A percentile compares a stretch with the other conserved stretches of the same genome.
Evolutionary conservation across 2,888 invertebrate species (phyloP).

Genomic region (Synanthedon tipuliformis): DNA sequence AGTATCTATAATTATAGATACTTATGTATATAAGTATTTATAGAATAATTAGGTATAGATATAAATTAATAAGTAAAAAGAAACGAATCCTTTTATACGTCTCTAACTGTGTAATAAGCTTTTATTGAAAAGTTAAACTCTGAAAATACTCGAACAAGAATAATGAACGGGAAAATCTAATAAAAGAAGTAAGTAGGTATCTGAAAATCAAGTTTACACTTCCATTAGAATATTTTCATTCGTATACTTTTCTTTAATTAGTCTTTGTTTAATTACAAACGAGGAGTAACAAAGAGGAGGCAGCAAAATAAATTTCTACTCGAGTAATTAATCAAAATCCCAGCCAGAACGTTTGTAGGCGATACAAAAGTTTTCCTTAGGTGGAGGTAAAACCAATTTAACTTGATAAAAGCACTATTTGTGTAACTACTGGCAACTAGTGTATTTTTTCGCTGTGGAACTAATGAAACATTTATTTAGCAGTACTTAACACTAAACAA

Average conservation of each 20-base stretch:
- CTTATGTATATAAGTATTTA: too few species aligned
- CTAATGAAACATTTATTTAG: slow-evolving; percentile 45
- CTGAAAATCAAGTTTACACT: too few species aligned
- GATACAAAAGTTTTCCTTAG: slow-evolving; percentile 27
- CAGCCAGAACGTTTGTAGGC: slow-evolving; percentile 10
- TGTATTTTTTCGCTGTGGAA: slow-evolving; percentile 26
- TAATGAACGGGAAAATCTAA: too few species aligned
- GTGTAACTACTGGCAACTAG: slow-evolving; percentile 26
- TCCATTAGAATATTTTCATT: too few species aligned
- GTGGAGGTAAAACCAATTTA: slow-evolving; percentile 40
- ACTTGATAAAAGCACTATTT: slow-evolving; percentile 44
- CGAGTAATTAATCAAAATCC: slow-evolving; percentile 14
- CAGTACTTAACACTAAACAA: slow-evolving; percentile 17
- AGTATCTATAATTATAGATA: too few species aligned
- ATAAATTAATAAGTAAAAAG: too few species aligned
- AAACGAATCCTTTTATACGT: too few species aligned
- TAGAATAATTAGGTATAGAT: too few species aligned
- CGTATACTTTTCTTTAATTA: background rate
- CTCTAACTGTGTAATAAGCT: too few species aligned
- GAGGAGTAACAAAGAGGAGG: slow-evolving; percentile 1
- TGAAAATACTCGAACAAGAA: too few species aligned
- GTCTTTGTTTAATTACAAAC: slow-evolving; percentile 1
- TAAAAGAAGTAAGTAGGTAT: too few species aligned
- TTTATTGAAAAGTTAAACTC: too few species aligned
- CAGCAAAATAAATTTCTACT: background rate